phyloP scores from a whole-genome alignment of 2,113 vertebrate genomes.

The Albula glossodonta region DNA sequence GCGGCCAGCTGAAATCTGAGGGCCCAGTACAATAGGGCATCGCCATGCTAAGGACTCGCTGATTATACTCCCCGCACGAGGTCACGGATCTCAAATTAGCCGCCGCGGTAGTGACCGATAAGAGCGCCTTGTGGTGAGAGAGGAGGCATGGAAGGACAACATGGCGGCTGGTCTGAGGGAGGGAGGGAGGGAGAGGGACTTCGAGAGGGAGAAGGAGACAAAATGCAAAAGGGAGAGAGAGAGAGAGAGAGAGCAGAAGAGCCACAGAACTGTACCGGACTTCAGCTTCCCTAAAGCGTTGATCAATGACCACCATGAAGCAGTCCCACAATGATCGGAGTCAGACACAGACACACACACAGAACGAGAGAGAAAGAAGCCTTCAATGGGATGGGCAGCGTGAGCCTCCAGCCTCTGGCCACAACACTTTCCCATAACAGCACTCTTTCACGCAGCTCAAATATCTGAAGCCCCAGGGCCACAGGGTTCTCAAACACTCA shows the following conservation, averaged over 20 bases:
- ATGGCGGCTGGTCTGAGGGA: neutral
- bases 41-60: too few relatives aligned
- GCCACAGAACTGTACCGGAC: neutral
- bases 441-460: neutral
- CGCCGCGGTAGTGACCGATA: neutral
- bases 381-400: neutral
- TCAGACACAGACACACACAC: too few relatives aligned
- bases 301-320: slow-evolving; percentile 7
- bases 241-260: slow-evolving; percentile 26
- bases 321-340: too few relatives aligned
- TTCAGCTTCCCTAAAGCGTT: too few relatives aligned
- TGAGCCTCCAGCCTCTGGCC: neutral
- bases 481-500: neutral
- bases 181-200: slow-evolving; percentile 16
- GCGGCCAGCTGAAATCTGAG: too few relatives aligned
- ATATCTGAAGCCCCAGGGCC: neutral
- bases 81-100: too few relatives aligned
- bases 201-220: neutral
- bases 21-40: too few relatives aligned
- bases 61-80: too few relatives aligned
- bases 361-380: too few relatives aligned
- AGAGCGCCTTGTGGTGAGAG: neutral
- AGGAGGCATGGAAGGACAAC: neutral
- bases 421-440: neutral
- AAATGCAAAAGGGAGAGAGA: neutral